A percentile compares a stretch with the other conserved stretches of the same genome.
Evolutionary conservation across 2,797 vertebrate genomes (phyloP).

Genomic region (Sebastes umbrosus): DNA sequence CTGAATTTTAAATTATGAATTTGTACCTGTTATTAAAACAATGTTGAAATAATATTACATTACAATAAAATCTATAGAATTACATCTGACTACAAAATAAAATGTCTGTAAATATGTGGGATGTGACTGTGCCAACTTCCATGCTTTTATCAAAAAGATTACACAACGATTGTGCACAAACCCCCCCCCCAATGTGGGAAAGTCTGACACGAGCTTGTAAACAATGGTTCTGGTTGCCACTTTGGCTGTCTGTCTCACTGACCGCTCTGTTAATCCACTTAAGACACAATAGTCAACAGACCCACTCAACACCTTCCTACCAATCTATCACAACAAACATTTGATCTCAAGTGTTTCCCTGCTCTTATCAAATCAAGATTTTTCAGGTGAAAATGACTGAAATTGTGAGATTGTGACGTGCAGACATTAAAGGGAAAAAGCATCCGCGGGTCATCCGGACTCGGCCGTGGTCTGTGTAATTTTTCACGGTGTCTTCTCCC

Average conservation of each 20-base stretch:
- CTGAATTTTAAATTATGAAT: neutral
- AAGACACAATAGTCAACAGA: conserved; percentile 69
- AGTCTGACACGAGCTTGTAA: conserved; percentile 65
- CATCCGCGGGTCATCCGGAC: conserved; percentile 39
- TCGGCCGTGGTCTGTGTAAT: conserved; percentile 60
- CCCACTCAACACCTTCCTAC: conserved; percentile 15
- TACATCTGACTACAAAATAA: neutral
- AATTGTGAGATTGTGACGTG: neutral
- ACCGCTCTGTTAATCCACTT: conserved; percentile 80
- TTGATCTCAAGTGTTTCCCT: conserved; percentile 16
- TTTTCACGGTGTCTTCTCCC: conserved; percentile 74
- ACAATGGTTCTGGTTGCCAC: conserved; percentile 76
- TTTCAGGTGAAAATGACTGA: conserved; percentile 11
- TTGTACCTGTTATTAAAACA: neutral
- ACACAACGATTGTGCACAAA: conserved; percentile 57
- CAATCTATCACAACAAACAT: conserved; percentile 33
- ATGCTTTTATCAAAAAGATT: conserved; percentile 58
- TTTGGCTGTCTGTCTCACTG: conserved; percentile 72
- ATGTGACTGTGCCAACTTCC: conserved; percentile 31
- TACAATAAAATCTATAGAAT: neutral
- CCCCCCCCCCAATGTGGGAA: conserved; percentile 27
- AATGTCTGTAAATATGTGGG: conserved; percentile 11
- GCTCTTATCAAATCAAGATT: neutral
- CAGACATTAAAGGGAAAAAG: conserved; percentile 13
- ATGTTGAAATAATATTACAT: neutral